Percentiles rank a stretch among this genome's conserved stretches.
These are phyloP conservation scores for Antheraea pernyi DNA, from an alignment of 1,140 invertebrate genomes.

Conservation along the genomic window DNA sequence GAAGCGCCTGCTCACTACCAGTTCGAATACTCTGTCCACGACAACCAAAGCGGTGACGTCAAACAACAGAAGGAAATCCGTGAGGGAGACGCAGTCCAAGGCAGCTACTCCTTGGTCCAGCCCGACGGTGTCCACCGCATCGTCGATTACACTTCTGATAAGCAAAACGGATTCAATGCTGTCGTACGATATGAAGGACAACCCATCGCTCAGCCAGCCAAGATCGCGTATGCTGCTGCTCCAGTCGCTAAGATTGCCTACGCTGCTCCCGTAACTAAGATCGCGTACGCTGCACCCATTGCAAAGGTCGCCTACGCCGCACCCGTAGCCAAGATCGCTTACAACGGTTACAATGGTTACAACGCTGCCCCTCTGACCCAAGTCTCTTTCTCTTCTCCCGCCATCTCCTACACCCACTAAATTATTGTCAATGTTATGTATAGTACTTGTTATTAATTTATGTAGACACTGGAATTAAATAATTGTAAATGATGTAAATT, in stretches of 20 bases:
- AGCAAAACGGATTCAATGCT: slow-evolving; percentile 55
- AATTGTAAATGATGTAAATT: too few species aligned
- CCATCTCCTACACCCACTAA: slow-evolving; percentile 63
- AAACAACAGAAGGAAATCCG: slow-evolving; percentile 71
- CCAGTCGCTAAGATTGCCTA: slow-evolving; percentile 40
- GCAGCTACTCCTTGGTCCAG: slow-evolving; percentile 81
- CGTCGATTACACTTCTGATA: slow-evolving; percentile 80
- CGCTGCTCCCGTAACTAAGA: slow-evolving; percentile 34
- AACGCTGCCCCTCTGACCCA: slow-evolving; percentile 17
- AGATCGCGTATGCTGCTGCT: slow-evolving; percentile 27
- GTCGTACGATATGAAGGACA: slow-evolving; percentile 55
- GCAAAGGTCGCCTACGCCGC: slow-evolving; percentile 32
- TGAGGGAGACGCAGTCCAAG: slow-evolving; percentile 82
- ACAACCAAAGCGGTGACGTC: slow-evolving; percentile 76
- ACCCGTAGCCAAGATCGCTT: slow-evolving; percentile 36
- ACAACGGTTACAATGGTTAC: slow-evolving; percentile 38
- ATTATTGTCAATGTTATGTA: slow-evolving; percentile 1
- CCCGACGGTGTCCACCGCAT: slow-evolving; percentile 79
- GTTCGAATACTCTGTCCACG: slow-evolving; percentile 84
- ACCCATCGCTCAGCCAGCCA: slow-evolving; percentile 23
- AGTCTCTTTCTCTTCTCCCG: slow-evolving; percentile 33
- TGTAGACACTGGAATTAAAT: neutral
- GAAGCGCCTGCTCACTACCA: slow-evolving; percentile 83
- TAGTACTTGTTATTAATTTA: neutral
- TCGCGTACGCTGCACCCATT: slow-evolving; percentile 41